phyloP scores from a whole-genome alignment of 2,888 invertebrate genomes.

The Entomobrya multifasciata region DNA sequence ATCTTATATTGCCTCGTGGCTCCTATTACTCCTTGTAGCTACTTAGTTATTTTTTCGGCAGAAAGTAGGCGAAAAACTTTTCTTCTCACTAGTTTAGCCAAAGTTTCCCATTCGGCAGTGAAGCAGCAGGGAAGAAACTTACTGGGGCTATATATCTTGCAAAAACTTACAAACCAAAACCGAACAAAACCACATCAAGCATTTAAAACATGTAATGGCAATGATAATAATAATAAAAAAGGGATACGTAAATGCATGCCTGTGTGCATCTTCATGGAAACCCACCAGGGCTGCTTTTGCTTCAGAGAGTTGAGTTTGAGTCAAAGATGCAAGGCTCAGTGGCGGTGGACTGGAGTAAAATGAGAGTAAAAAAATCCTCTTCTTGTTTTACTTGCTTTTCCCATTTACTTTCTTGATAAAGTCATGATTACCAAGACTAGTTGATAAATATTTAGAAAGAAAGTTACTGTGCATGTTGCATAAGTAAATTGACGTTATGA shows the following conservation, averaged over 20 bases:
- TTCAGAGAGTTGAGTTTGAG: neutral
- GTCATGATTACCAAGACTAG: no score
- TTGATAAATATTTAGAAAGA: no score
- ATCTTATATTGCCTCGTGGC: constrained; percentile 31
- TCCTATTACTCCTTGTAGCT: constrained; percentile 6
- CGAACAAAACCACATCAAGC: constrained; percentile 28
- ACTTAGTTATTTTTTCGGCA: neutral
- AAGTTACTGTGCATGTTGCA: neutral
- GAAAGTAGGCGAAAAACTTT: constrained; percentile 3
- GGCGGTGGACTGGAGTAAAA: neutral
- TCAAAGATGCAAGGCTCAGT: neutral
- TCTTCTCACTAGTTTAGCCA: neutral
- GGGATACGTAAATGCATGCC: neutral
- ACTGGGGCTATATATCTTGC: neutral
- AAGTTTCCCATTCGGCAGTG: neutral
- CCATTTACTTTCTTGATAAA: no score
- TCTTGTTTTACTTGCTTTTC: neutral
- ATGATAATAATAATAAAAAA: constrained; percentile 28
- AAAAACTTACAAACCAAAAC: neutral
- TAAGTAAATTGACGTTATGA: constrained; percentile 10
- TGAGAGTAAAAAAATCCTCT: neutral
- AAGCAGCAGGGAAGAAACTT: neutral
- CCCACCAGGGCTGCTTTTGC: neutral
- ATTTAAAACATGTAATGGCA: constrained; percentile 40
- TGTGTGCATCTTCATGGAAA: neutral